Conservation (phyloP, 2,797 vertebrate species). For the Mionectes olivaceus region DNA sequence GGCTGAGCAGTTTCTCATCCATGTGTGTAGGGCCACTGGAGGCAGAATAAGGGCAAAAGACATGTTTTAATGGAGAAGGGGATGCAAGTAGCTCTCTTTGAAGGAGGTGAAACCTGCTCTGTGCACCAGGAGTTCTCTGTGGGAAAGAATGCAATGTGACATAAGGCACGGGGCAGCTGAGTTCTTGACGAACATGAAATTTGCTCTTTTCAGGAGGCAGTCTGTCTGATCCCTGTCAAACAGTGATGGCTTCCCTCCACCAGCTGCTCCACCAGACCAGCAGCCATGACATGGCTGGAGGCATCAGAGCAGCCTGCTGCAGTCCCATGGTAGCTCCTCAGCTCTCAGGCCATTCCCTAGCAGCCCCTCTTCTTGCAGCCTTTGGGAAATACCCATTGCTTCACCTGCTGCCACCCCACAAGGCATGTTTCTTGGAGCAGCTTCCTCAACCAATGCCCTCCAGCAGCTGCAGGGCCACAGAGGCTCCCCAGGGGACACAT, state of each 20-base stretch:
- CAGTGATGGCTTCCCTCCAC: not conserved
- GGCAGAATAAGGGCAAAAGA: not conserved
- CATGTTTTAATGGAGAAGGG: not conserved
- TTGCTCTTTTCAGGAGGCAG: not conserved
- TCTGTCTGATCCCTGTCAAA: not conserved
- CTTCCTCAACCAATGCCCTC: not conserved
- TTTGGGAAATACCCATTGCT: not conserved
- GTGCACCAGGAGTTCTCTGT: not conserved
- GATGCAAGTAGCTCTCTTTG: not conserved
- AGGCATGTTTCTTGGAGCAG: not conserved
- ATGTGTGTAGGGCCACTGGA: too few species aligned
- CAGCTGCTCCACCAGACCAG: not conserved
- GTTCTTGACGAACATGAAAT: not conserved
- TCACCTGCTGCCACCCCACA: accelerated
- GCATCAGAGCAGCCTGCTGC: not conserved
- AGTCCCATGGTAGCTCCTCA: not conserved
- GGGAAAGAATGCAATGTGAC: not conserved
- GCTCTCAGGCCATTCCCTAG: accelerated
- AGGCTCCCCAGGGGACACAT: accelerated
- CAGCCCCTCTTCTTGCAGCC: not conserved
- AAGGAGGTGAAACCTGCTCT: not conserved
- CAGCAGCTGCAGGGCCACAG: not conserved
- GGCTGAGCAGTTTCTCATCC: not conserved
- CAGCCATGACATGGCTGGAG: not conserved
- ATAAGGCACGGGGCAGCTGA: not conserved